These are phyloP conservation scores for Netelia virgata DNA, from an alignment of 2,888 invertebrate species.

Conservation along the genomic window DNA sequence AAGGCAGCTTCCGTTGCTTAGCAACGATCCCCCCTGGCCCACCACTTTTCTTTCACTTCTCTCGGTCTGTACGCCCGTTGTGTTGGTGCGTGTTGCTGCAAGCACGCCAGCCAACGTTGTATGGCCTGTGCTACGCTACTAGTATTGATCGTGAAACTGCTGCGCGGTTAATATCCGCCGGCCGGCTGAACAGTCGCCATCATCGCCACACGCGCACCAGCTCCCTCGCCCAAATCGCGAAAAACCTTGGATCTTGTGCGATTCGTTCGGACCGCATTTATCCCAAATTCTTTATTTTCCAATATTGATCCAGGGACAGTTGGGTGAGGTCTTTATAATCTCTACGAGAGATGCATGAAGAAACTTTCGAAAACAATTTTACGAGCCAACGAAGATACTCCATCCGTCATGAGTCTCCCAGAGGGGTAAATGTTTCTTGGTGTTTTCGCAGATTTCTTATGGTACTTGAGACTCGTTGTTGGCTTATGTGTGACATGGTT, in stretches of 20 bases:
- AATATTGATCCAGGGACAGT: neutral
- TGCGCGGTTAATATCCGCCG: slow-evolving; percentile 60
- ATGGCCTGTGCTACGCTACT: slow-evolving; percentile 72
- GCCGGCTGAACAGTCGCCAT: slow-evolving; percentile 54
- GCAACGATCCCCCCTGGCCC: slow-evolving; percentile 83
- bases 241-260: neutral
- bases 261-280: neutral
- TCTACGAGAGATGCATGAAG: no score
- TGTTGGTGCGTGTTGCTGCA: slow-evolving; percentile 72
- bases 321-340: no score
- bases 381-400: no score
- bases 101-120: slow-evolving; percentile 80
- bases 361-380: no score
- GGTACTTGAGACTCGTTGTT: no score
- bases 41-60: slow-evolving; percentile 74
- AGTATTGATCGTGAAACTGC: slow-evolving; percentile 12
- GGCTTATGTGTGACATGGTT: no score
- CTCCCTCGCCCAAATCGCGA: neutral
- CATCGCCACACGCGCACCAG: slow-evolving; percentile 20
- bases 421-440: no score
- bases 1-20: slow-evolving; percentile 86
- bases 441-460: no score
- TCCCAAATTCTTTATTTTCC: neutral
- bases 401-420: no score
- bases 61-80: slow-evolving; percentile 39